A percentile compares a stretch with the other conserved stretches of the same genome.
Conservation (phyloP, 2,113 vertebrate species). For the Tenebrosternarchus preto region DNA sequence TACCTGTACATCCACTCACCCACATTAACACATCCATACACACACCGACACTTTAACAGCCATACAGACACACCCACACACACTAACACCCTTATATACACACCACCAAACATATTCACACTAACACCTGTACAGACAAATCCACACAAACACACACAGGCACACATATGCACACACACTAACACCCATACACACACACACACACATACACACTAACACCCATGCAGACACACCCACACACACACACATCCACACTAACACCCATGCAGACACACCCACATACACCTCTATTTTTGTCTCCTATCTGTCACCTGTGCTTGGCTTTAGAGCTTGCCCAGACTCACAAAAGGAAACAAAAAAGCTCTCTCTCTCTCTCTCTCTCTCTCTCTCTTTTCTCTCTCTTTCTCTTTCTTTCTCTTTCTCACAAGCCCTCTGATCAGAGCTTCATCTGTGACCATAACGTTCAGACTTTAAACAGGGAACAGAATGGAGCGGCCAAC, state of each 20-base stretch:
- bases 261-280: slow-evolving; percentile 13
- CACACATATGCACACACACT: background rate
- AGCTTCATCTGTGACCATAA: too few species aligned
- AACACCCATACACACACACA: background rate
- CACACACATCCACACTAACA: background rate
- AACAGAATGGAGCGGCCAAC: background rate
- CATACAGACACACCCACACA: too few species aligned
- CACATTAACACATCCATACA: too few species aligned
- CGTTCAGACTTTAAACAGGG: too few species aligned
- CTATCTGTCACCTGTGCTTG: slow-evolving; percentile 44
- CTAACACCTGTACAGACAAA: slow-evolving; percentile 5
- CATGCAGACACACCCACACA: background rate
- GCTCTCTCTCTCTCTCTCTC: slow-evolving; percentile 4
- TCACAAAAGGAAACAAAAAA: slow-evolving; percentile 60
- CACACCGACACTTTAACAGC: too few species aligned
- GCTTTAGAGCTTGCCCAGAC: slow-evolving; percentile 62
- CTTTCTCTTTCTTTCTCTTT: background rate
- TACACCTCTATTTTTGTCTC: slow-evolving; percentile 48
- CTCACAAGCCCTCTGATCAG: background rate
- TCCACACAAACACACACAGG: background rate
- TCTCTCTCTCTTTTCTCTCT: background rate
- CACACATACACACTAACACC: slow-evolving; percentile 9
- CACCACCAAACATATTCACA: background rate
- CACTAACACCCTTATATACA: background rate
- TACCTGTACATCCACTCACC: too few species aligned